Conservation (phyloP, 2,888 invertebrate genomes). For the Zhuqinia jingwanae region DNA sequence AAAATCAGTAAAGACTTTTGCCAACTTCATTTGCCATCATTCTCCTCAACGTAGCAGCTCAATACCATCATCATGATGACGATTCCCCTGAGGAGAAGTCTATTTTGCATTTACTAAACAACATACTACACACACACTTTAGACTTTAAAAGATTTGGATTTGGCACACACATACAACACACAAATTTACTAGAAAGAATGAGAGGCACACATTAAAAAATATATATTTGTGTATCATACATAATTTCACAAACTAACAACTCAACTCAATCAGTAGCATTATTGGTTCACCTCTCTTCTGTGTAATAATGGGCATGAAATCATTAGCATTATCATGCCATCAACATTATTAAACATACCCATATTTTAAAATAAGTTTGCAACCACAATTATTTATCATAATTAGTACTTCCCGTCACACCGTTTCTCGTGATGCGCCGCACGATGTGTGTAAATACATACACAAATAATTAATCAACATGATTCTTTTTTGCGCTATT, state of each 20-base stretch:
- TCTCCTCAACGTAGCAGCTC: neutral
- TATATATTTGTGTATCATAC: neutral
- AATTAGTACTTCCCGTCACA: too few relatives aligned
- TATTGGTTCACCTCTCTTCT: too few relatives aligned
- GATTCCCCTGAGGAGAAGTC: constrained; percentile 12
- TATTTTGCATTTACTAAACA: neutral
- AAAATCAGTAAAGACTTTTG: constrained; percentile 49
- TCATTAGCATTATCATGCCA: neutral
- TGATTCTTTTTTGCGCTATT: too few relatives aligned
- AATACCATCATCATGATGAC: constrained; percentile 6
- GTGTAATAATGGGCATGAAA: neutral
- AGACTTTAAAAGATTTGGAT: too few relatives aligned
- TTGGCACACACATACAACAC: neutral
- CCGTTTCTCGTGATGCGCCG: too few relatives aligned
- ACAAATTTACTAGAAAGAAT: neutral
- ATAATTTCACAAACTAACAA: neutral
- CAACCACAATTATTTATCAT: too few relatives aligned
- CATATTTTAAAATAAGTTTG: neutral
- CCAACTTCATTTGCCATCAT: constrained; percentile 53
- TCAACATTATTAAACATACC: neutral
- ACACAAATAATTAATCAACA: too few relatives aligned
- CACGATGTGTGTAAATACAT: neutral
- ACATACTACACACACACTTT: neutral
- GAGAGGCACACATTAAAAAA: constrained; percentile 22
- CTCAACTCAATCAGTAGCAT: neutral